Evolutionary conservation across 1,140 invertebrate genomes (phyloP), one percentile per base, ranked within the genome.

Genomic region (Zaprionus africanus): DNA sequence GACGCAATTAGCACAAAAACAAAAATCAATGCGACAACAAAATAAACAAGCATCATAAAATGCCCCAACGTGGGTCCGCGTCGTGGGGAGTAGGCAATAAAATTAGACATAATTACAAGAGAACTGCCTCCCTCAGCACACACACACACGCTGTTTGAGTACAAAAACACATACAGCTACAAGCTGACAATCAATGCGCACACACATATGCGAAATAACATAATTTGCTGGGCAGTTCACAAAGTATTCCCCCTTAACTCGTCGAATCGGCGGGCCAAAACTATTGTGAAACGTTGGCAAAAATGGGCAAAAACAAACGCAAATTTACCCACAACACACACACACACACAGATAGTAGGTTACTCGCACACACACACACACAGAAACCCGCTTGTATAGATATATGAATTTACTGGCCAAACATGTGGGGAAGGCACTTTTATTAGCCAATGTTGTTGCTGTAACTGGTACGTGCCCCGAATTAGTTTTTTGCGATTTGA

Each of bases 401-500:
- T 72, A 76, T 72, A 61, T 72, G 59, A 76, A 76, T 77, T 77
- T 73, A 77, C 69, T 67, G 26, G 49, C 53, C 57, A 51, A 43
- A 53, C 61, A 59, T 60, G 60, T 72, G 60, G 66, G 51, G 36
- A 65, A 57, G 68, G 38, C 41, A 46, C 76, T 90, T 88, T 88
- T 88, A 88, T 88, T 88, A 72, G 78, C 12, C 64, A 26, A 31
- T 71, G 68, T 28, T 68, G 57, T 53, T 74, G 51, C 22, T 61
- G 71, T 24, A 24, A 46, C 60, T 53, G 53, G 83, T 87, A 87
- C 83, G 83, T 87, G 83, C 83, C 72, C 59, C 83, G 83, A 87
- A 87, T 87, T 87, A 87, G 83, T 87, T 87, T 88, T 87, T 87
- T 87, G 83, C 84, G 83, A 87, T 87, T 87, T 87, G 83, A 83